Percentiles rank a stretch among this genome's conserved stretches.
Conservation (phyloP, 2,113 vertebrate species). For the Rana temporaria region DNA sequence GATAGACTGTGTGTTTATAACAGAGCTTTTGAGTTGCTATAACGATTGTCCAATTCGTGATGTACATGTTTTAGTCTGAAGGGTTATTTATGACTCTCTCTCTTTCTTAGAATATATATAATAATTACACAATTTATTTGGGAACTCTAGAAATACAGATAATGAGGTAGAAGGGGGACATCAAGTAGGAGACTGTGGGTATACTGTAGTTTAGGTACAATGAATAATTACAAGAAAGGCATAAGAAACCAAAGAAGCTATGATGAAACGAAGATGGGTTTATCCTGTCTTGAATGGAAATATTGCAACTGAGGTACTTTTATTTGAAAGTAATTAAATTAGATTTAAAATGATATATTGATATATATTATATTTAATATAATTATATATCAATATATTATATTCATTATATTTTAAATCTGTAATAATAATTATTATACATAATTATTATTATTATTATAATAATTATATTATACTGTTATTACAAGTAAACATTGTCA, state of each 20-base stretch:
- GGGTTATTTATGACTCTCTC: conserved; percentile 9
- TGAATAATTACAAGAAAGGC: conserved; percentile 5
- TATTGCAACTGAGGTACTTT: not conserved
- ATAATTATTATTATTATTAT: too few relatives aligned
- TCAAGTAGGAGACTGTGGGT: not conserved
- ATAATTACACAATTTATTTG: conserved; percentile 48
- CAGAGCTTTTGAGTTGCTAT: not conserved
- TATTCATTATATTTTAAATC: too few relatives aligned
- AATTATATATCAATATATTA: too few relatives aligned
- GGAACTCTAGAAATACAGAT: conserved; percentile 41
- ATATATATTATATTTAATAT: too few relatives aligned
- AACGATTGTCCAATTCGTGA: conserved; percentile 2
- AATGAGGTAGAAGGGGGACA: conserved; percentile 38
- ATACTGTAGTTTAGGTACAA: conserved; percentile 27
- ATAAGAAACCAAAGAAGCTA: not conserved
- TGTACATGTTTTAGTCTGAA: not conserved
- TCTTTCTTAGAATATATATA: conserved; percentile 37
- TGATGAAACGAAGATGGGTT: not conserved
- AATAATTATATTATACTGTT: too few relatives aligned
- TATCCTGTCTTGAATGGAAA: not conserved
- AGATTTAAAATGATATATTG: too few relatives aligned
- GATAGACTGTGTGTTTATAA: conserved; percentile 4
- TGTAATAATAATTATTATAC: too few relatives aligned
- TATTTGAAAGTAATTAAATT: not conserved
- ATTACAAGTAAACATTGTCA: too few relatives aligned